Base-by-base conservation (phyloP, 1,140 invertebrate species). In the Ridgeia piscesae region DNA sequence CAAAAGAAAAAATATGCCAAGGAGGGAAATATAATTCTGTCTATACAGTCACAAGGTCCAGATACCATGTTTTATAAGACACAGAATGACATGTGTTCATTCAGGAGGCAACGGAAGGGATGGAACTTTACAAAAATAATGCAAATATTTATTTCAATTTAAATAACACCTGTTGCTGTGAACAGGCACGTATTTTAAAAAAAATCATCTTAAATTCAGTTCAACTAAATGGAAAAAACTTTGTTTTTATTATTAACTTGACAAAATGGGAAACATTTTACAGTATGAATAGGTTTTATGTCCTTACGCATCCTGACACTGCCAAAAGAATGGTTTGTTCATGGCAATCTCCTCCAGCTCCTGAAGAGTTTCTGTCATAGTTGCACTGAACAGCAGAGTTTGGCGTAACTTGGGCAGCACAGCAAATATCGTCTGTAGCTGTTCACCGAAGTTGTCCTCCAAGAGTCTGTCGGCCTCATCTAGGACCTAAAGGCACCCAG, bases 381-480 rank as follows among this genome's bases (percentile, higher is more conserved):
- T 96, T 77, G 96, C 96, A 95, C 95, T 96, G 93, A 96, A 96
- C 21, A 96, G 92, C 33, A 96, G 94, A 31, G 96, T 96, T 92
- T 96, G 96, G n/a, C 96, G 93, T 92, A 96, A 95, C 92, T 94
- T 93, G 33, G 95, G 95, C 89, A 96, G 93, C 42, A 94, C 94
- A 90, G 94, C 94, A 94, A 96, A 95, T 92, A 96, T 96, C 17
- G 94, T 93, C 93, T 96, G 94, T 89, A 96, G 93, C 92, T 96
- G 96, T 92, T 95, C 94, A 27, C 95, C 95, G 94, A 96, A 96
- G 92, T 96, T 95, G 94, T 96, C 96, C 93, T 96, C 96, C 34
- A 96, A 94, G 50, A 96, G 92, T 42, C 96, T 94, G 94, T 96
- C 96, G 93, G 96, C 96, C 94, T 96, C 96, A 94, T 96, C 96